These are phyloP conservation scores for Crocodylus rhombifer DNA, from an alignment of 2,797 vertebrate species.

Conservation along the genomic window DNA sequence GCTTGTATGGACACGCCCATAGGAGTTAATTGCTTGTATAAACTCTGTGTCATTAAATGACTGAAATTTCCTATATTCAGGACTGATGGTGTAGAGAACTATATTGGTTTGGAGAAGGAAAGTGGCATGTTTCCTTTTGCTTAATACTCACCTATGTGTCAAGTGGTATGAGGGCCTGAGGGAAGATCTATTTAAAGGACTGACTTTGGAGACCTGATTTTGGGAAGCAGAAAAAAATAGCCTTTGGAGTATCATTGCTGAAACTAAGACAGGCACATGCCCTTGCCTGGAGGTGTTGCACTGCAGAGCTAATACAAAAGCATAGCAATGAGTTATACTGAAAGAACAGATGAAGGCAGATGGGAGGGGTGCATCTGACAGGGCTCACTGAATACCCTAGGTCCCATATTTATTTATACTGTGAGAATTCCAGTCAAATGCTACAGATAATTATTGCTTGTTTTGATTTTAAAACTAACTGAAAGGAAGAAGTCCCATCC, in stretches of 20 bases:
- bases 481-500: accelerated
- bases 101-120: accelerated
- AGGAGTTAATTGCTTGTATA: background rate
- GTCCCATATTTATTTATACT: background rate
- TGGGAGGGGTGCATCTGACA: accelerated
- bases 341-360: accelerated
- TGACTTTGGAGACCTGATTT: accelerated
- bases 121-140: accelerated
- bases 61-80: background rate
- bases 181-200: background rate
- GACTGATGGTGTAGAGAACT: accelerated
- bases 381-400: background rate
- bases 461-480: background rate
- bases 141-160: accelerated
- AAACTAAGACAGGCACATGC: background rate
- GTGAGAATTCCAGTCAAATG: accelerated
- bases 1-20: background rate
- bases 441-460: background rate
- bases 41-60: background rate
- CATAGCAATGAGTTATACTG: accelerated
- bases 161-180: background rate
- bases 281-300: background rate
- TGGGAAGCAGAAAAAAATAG: background rate
- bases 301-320: background rate
- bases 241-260: background rate